Conservation (phyloP, 2,797 vertebrate genomes). For the Sebastes melanostomus region DNA sequence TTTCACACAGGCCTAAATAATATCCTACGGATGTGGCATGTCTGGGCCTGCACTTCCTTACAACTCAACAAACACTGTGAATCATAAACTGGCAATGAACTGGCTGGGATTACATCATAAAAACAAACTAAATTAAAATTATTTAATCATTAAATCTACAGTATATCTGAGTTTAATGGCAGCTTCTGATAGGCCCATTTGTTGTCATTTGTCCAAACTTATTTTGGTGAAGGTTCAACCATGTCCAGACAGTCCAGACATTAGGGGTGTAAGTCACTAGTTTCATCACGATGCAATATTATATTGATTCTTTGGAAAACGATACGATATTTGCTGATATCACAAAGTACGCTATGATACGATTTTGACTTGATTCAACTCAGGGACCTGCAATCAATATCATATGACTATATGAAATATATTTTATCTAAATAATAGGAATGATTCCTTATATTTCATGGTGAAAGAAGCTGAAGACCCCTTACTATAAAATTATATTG, state of each 20-base stretch:
- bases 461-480: neutral
- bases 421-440: neutral
- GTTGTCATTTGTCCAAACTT: neutral
- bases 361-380: too few species aligned
- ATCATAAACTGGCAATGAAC: neutral
- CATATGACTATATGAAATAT: too few species aligned
- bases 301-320: too few species aligned
- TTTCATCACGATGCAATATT: too few species aligned
- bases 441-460: neutral
- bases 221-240: neutral
- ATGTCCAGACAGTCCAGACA: neutral
- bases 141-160: neutral
- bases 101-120: neutral
- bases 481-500: neutral
- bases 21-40: constrained; percentile 20
- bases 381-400: too few species aligned
- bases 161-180: neutral
- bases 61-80: neutral
- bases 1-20: constrained; percentile 55
- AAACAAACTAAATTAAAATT: neutral
- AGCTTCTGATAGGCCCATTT: neutral
- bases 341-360: too few species aligned
- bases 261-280: too few species aligned
- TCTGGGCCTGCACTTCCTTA: neutral
- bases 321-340: too few species aligned